Conservation (phyloP, 2,888 invertebrate species). For the Macrophya annulata region DNA sequence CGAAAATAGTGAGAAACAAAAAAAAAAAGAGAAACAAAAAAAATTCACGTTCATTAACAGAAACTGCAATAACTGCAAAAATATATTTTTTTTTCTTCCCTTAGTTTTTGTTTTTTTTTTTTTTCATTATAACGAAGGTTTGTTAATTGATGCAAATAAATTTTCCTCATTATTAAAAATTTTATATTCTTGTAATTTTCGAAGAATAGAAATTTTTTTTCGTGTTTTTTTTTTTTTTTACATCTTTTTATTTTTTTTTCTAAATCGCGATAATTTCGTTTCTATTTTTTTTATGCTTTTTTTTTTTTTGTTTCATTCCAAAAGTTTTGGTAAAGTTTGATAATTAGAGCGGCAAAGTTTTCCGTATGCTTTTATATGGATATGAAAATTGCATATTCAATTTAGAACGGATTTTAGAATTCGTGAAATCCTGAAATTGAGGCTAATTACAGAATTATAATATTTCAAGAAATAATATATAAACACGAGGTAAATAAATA, state of each 20-base stretch:
- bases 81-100: no score
- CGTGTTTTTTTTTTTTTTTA: no score
- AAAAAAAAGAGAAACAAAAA: no score
- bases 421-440: neutral
- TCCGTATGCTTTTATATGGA: neutral
- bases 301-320: neutral
- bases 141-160: no score
- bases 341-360: neutral
- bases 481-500: neutral
- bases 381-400: conserved; percentile 4
- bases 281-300: neutral
- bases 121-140: no score
- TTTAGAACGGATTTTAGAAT: neutral
- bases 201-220: no score
- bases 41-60: neutral
- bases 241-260: no score
- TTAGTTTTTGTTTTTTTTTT: no score
- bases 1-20: neutral
- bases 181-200: no score
- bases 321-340: neutral
- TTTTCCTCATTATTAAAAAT: no score
- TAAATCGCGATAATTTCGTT: neutral
- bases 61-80: neutral
- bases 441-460: neutral
- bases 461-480: neutral